Conservation (phyloP, 2,113 vertebrate species). For the Malurus melanocephalus region DNA sequence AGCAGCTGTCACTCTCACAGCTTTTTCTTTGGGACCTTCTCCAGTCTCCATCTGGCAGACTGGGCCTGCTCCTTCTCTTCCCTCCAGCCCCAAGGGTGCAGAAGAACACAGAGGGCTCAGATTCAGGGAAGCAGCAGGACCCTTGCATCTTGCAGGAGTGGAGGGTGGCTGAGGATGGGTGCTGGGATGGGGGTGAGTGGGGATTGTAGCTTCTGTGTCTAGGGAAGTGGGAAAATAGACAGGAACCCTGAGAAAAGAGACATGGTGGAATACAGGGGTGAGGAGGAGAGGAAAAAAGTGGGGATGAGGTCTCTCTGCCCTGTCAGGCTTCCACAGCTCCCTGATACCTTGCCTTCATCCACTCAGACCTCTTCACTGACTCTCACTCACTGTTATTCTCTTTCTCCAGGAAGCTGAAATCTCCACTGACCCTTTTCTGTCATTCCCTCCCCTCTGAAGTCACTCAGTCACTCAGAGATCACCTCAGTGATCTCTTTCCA, state of each 20-base stretch:
- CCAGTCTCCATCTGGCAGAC: neutral
- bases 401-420: neutral
- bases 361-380: neutral
- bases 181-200: neutral
- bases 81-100: neutral
- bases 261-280: neutral
- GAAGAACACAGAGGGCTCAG: rapidly evolving
- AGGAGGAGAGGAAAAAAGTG: neutral
- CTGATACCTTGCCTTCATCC: neutral
- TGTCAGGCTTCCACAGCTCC: neutral
- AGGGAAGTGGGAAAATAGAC: neutral
- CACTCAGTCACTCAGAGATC: no score
- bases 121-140: neutral
- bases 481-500: neutral
- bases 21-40: neutral
- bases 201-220: neutral
- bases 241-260: neutral
- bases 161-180: neutral
- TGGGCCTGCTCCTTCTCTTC: neutral
- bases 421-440: neutral
- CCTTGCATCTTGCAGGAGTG: neutral
- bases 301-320: neutral
- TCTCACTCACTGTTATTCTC: neutral
- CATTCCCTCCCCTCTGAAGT: neutral
- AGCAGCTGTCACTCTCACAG: neutral